Evolutionary conservation across 2,113 vertebrate species (phyloP).

Genomic region (Chloebia gouldiae): DNA sequence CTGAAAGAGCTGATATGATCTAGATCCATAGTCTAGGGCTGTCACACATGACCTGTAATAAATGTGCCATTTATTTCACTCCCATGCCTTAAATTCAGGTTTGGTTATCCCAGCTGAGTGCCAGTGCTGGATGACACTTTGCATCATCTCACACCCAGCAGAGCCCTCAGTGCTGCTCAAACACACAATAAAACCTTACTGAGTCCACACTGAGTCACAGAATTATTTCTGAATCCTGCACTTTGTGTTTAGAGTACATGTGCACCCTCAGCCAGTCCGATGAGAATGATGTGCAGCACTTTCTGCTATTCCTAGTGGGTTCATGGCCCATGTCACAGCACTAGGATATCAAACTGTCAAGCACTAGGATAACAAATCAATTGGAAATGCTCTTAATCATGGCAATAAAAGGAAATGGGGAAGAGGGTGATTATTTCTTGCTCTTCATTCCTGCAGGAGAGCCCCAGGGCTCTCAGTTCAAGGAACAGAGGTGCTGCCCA

Average conservation of each 20-base stretch:
- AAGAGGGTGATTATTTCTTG: not conserved
- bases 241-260: not conserved
- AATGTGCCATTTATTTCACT: not conserved
- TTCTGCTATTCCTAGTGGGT: fast-evolving
- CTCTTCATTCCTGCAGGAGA: not conserved
- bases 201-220: not conserved
- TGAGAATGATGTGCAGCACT: not conserved
- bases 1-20: not conserved
- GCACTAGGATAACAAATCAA: not conserved
- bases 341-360: not conserved
- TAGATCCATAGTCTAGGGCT: not conserved
- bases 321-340: not conserved
- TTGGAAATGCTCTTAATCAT: not conserved
- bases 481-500: not conserved
- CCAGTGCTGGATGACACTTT: not conserved
- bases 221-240: not conserved
- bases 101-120: not conserved
- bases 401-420: not conserved
- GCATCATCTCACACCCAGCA: not conserved
- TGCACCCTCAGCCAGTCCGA: not conserved
- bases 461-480: not conserved
- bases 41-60: not conserved
- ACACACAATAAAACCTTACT: not conserved
- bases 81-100: not conserved
- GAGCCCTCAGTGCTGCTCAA: not conserved